Evolutionary conservation across 2,113 vertebrate species (phyloP), one percentile per base, ranked within the genome.

Genomic region (Porphyrio hochstetteri): DNA sequence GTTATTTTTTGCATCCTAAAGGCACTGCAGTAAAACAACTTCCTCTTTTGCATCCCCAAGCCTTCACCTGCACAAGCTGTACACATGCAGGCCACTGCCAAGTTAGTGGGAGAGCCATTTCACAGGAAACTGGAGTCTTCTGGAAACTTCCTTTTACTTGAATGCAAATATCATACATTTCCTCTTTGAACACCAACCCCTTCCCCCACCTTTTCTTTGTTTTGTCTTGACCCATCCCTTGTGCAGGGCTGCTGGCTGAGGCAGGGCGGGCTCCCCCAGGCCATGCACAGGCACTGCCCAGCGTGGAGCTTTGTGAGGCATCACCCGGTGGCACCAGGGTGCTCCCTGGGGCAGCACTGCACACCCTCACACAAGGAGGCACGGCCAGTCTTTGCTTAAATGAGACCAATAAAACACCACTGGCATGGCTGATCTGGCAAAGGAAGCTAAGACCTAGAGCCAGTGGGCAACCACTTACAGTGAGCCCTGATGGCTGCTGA

Each of bases 61-160:
- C 89, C 87, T 96, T 88, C 93, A 93, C 82, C 92, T 96, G 88
- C 29, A 67, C 82, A 80, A 79, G 75, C 59, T 69, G 59, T 48
- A 61, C 55, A 48, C 1, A 2, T 56, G 55, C 36, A 74, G 28
- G 14, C 88, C 67, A 64, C 71, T 77, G 67, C 82, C 93, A 88
- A 90, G 40, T 74, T 80, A 94, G 76, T 23, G 70, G 64, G 46
- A 82, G 75, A 86, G 59, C 20, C 1, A 2, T 67, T 88, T 72
- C 85, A 83, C 60, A 40, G 95, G 92, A 96, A 96, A 83, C 29
- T 29, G 33, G 35, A 59, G 75, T 78, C 71, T 77, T 95, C 67
- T 42, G 85, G 92, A 90, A 92, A 74, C 64, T 76, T 95, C 88
- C 2, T 0, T 52, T 38, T 68, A 60, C 35, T 89, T 52, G 64